Conservation (phyloP, 2,113 vertebrate species). For the Rhabdomys dilectus region DNA sequence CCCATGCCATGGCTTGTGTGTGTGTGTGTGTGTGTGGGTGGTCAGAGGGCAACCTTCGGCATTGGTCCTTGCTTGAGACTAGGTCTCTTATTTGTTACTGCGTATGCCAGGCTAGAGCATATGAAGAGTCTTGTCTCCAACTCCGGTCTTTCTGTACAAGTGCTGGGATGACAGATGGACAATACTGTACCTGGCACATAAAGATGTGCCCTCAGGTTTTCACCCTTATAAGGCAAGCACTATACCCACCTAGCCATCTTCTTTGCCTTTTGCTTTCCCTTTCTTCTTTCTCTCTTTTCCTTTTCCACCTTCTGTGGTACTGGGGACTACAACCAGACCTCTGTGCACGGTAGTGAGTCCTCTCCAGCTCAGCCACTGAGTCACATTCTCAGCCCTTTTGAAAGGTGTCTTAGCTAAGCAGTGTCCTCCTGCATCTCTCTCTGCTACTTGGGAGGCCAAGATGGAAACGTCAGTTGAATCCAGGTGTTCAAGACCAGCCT, state of each 20-base stretch:
- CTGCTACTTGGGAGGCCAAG: neutral
- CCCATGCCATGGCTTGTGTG: neutral
- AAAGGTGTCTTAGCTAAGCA: neutral
- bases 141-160: neutral
- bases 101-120: neutral
- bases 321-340: neutral
- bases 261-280: neutral
- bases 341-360: neutral
- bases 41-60: neutral
- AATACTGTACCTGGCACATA: neutral
- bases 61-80: neutral
- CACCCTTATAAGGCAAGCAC: neutral
- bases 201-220: neutral
- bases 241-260: too few relatives aligned
- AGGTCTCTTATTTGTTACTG: neutral
- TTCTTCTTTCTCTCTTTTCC: neutral
- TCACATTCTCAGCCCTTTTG: neutral
- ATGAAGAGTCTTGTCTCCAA: neutral
- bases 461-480: neutral
- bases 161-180: neutral
- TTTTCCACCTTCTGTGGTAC: neutral
- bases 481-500: neutral
- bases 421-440: neutral
- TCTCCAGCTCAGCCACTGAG: too few relatives aligned
- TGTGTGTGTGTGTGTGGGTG: neutral